These are phyloP conservation scores for Acromyrmex heyeri DNA, from an alignment of 1,140 invertebrate species.

Conservation along the genomic window DNA sequence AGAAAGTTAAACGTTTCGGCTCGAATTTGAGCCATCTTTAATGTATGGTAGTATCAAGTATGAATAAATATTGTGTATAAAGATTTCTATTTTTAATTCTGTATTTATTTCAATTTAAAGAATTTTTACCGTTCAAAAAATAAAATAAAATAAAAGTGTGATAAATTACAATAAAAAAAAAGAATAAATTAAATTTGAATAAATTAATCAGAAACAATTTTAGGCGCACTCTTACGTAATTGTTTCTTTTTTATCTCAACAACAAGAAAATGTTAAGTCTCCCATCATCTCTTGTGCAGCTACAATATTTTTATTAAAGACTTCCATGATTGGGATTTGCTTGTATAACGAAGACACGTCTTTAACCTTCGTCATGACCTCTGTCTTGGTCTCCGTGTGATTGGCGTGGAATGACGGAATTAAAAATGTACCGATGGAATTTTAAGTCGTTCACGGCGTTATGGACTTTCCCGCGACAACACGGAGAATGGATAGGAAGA, in stretches of 20 bases:
- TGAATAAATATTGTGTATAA: no score
- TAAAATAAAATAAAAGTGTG: no score
- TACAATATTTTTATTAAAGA: not conserved
- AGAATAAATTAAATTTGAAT: not conserved
- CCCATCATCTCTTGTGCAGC: not conserved
- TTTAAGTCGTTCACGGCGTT: slow-evolving; percentile 50
- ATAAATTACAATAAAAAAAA: not conserved
- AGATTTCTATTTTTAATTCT: no score
- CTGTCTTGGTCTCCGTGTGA: not conserved
- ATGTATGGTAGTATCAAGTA: no score
- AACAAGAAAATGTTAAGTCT: not conserved
- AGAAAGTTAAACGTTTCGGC: no score
- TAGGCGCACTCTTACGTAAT: not conserved
- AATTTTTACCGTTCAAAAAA: no score
- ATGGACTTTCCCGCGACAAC: slow-evolving; percentile 44
- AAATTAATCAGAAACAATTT: not conserved
- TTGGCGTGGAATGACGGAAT: slow-evolving; percentile 34
- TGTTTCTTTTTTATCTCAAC: not conserved
- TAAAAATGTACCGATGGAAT: slow-evolving; percentile 47
- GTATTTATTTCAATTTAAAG: no score
- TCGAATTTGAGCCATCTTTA: no score
- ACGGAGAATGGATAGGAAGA: slow-evolving; percentile 38
- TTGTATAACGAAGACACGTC: not conserved
- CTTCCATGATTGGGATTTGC: not conserved
- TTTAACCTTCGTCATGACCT: slow-evolving; percentile 18